Evolutionary conservation across 1,140 invertebrate species (phyloP).

Genomic region (Aphaenogaster ashmeadi): DNA sequence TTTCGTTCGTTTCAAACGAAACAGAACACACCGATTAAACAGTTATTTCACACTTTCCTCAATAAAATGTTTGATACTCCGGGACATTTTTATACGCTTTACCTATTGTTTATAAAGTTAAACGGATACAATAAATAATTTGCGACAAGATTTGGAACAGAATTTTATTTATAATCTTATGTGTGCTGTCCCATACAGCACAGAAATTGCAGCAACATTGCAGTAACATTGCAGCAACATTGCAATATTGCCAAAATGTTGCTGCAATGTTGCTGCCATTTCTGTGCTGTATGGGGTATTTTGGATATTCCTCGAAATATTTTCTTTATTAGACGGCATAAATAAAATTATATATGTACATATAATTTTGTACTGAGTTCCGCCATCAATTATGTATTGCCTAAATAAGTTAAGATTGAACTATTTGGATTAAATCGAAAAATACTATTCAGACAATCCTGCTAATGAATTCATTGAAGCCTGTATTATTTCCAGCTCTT

Average conservation of each 20-base stretch:
- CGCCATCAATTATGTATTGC: background rate
- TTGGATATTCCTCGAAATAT: background rate
- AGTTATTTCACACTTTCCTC: background rate
- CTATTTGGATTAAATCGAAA: background rate
- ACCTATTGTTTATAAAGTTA: background rate
- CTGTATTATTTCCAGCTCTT: background rate
- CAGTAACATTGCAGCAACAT: no score
- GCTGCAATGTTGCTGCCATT: no score
- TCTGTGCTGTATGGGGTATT: background rate
- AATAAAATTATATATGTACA: background rate
- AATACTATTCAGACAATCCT: background rate
- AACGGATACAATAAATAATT: background rate
- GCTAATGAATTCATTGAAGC: background rate
- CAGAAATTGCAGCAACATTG: no score
- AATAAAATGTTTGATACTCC: background rate
- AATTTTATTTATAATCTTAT: slow-evolving; percentile 17
- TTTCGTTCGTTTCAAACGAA: slow-evolving; percentile 18
- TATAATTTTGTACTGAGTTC: background rate
- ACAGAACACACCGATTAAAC: background rate
- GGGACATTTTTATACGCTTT: background rate
- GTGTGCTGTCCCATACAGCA: no score
- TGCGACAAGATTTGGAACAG: background rate
- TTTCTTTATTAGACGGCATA: background rate
- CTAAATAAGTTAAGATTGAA: background rate
- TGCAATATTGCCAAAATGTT: no score